These are phyloP conservation scores for Lordiphosa fenestrarum DNA, from an alignment of 2,888 invertebrate genomes.

Conservation along the genomic window DNA sequence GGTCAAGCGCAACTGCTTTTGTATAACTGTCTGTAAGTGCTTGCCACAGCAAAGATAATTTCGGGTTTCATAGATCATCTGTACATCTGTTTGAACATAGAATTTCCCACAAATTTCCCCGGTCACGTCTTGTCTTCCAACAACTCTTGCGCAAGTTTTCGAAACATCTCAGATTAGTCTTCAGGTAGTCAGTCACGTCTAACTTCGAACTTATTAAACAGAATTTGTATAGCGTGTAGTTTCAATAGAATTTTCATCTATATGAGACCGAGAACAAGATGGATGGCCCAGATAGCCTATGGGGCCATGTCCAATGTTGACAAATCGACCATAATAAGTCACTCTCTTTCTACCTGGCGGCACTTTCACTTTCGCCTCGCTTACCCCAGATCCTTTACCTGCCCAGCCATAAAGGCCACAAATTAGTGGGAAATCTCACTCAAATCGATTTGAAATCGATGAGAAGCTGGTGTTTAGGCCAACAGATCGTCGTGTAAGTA, in stretches of 20 bases:
- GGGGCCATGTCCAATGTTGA: conserved; percentile 79
- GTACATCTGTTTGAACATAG: too few relatives aligned
- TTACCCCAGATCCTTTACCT: conserved; percentile 67
- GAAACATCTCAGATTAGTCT: too few relatives aligned
- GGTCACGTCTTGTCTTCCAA: too few relatives aligned
- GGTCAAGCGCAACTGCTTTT: too few relatives aligned
- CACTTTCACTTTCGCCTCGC: conserved; percentile 66
- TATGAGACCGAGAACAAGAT: conserved; percentile 9
- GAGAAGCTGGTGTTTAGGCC: conserved; percentile 4
- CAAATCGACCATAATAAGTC: conserved; percentile 78
- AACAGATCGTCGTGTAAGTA: conserved; percentile 10
- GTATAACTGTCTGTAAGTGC: too few relatives aligned
- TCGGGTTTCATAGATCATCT: too few relatives aligned
- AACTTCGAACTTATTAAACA: conserved; percentile 2
- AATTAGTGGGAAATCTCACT: conserved; percentile 50
- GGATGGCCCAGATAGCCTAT: conserved; percentile 33
- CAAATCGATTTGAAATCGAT: conserved; percentile 72
- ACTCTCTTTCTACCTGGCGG: conserved; percentile 15
- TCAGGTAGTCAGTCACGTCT: neutral
- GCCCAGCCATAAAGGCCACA: conserved; percentile 23
- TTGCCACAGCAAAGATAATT: too few relatives aligned
- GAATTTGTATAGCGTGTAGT: too few relatives aligned
- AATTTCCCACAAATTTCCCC: too few relatives aligned
- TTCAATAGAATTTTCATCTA: too few relatives aligned
- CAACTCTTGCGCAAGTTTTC: too few relatives aligned